Percentiles rank a stretch among this genome's conserved stretches.
Conservation (phyloP, 2,797 vertebrate genomes). For the Microctenopoma stevenorrisi region DNA sequence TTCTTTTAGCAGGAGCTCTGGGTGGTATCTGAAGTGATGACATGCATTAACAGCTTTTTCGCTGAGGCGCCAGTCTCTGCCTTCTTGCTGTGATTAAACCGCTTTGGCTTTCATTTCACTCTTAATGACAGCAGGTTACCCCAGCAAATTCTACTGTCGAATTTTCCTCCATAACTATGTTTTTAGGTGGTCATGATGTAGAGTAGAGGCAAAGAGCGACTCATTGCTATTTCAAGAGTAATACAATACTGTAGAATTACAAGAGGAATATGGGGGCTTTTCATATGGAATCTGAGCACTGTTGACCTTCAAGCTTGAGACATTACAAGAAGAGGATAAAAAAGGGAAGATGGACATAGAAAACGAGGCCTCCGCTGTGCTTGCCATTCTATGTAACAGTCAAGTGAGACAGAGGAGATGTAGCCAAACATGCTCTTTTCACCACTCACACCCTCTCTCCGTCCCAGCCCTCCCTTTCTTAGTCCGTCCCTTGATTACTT, state of each 20-base stretch:
- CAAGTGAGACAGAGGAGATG: conserved; percentile 68
- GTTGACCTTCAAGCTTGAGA: conserved; percentile 62
- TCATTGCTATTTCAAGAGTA: conserved; percentile 39
- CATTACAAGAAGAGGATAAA: conserved; percentile 33
- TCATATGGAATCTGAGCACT: conserved; percentile 6
- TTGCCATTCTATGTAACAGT: conserved; percentile 60
- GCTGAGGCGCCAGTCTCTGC: conserved; percentile 43
- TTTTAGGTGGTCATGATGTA: conserved; percentile 52
- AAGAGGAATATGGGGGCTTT: conserved; percentile 34
- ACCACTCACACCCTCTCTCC: conserved; percentile 43
- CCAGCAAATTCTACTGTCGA: conserved; percentile 45
- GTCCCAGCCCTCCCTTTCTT: conserved; percentile 69
- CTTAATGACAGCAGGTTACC: conserved; percentile 54
- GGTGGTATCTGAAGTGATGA: conserved; percentile 53
- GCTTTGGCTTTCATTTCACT: conserved; percentile 47
- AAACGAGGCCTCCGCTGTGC: conserved; percentile 32
- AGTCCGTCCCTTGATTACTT: conserved; percentile 86
- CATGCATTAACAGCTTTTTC: conserved; percentile 62
- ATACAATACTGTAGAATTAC: conserved; percentile 29
- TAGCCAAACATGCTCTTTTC: conserved; percentile 49
- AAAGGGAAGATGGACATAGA: conserved; percentile 36
- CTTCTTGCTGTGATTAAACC: conserved; percentile 63
- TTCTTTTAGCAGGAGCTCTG: conserved; percentile 50
- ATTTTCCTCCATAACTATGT: conserved; percentile 50
- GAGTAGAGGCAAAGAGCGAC: conserved; percentile 53